phyloP scores from a whole-genome alignment of 2,797 vertebrate species.

The Pterois miles region DNA sequence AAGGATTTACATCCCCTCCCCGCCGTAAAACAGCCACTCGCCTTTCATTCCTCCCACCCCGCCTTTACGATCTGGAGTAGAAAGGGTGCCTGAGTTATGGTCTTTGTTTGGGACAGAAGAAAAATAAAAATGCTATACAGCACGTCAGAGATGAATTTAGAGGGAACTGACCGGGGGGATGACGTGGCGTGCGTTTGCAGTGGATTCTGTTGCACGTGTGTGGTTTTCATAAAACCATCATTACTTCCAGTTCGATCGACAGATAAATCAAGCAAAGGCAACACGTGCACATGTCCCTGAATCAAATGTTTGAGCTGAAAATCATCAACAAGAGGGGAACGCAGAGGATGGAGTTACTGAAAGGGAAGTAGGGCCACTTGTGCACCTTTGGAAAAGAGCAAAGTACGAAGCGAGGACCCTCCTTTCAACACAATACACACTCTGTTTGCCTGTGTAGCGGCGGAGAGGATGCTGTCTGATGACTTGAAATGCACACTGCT shows the following conservation, averaged over 20 bases:
- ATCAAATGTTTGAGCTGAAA: constrained; percentile 12
- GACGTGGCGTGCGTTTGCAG: neutral
- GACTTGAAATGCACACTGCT: constrained; percentile 57
- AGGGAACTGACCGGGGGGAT: neutral
- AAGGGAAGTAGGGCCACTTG: neutral
- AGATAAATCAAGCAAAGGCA: constrained; percentile 39
- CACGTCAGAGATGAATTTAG: constrained; percentile 58
- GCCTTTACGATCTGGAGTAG: constrained; percentile 53
- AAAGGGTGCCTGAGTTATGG: constrained; percentile 68
- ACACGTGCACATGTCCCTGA: neutral
- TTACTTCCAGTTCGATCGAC: constrained; percentile 32
- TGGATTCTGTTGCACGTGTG: neutral
- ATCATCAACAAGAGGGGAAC: neutral
- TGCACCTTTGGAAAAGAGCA: neutral
- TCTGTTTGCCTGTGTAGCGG: constrained; percentile 40
- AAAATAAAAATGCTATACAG: constrained; percentile 73
- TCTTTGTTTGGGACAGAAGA: constrained; percentile 73
- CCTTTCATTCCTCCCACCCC: constrained; percentile 59
- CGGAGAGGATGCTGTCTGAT: constrained; percentile 36
- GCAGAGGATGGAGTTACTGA: neutral
- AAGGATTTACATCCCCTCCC: constrained; percentile 68
- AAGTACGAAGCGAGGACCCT: neutral
- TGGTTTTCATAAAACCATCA: constrained; percentile 39
- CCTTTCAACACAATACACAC: constrained; percentile 38
- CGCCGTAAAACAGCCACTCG: constrained; percentile 61